Base-by-base conservation (phyloP, 2,113 vertebrate species). In the Larimichthys polyactis region DNA sequence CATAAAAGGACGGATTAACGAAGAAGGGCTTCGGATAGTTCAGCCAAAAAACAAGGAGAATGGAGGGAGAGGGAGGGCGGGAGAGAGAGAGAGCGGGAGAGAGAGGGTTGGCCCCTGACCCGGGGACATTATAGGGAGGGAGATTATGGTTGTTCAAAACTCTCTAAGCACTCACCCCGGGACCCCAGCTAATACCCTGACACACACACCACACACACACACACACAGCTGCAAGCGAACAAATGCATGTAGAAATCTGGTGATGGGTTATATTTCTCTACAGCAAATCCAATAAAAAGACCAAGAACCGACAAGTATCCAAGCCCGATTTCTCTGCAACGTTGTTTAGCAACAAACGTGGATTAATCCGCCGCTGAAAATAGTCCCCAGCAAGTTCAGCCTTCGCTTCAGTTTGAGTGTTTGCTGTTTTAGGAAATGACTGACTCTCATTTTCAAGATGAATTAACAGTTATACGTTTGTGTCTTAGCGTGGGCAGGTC, bases 111-210 rank as follows among this genome's bases (percentile, higher is more conserved):
- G 91, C 94, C 95, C 94, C 91, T 94, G 94, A 96, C 95, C 94
- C 88, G 88, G 86, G 93, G 91, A 95, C 94, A 93, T 92, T 94
- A 92, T 90, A 94, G 90, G 90, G 91, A 93, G 90, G 89, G 94
- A 95, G 95, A 96, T 95, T 95, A 96, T 79, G 91, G 94, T 94
- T 96, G 95, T 96, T 95, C 89, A 93, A 88, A 92, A 94, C 89
- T 83, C 91, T 95, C 92, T 95, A 94, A 95, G 92, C 84, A 88
- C 91, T 95, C 94, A 95, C 95, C 95, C 92, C 78, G 77, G 94
- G 94, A 95, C 95, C 93, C 91, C 90, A 75, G 89, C 91, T 95
- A 93, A 93, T 92, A 83, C 91, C 84, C 77, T 69, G 71, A 78
- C 74, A 63, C 87, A 76, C 88, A 86, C 85, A 79, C 89, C 65